A percentile compares a stretch with the other conserved stretches of the same genome.
phyloP scores from a whole-genome alignment of 2,888 invertebrate genomes.

The Xestoiulus laeticollis region DNA sequence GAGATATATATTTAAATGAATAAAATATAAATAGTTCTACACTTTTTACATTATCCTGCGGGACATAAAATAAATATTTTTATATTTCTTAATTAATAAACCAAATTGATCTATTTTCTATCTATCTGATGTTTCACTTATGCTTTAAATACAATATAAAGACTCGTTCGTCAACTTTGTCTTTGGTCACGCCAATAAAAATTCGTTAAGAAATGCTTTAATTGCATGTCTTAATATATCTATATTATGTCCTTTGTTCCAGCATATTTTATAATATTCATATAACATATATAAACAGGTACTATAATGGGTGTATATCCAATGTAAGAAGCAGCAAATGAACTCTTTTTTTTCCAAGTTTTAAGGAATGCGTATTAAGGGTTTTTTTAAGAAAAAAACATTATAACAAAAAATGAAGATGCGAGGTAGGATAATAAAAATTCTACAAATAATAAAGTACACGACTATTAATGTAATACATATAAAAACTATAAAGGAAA shows the following conservation, averaged over 20 bases:
- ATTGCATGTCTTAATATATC: background rate
- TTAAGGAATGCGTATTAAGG: constrained; percentile 12
- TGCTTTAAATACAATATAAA: constrained; percentile 36
- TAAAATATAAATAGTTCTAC: constrained; percentile 50
- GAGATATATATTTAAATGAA: constrained; percentile 20
- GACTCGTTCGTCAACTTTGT: constrained; percentile 44
- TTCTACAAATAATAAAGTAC: constrained; percentile 34
- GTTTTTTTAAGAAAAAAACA: background rate
- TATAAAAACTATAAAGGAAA: constrained; percentile 27
- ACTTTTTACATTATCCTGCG: constrained; percentile 49
- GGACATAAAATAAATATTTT: constrained; percentile 49
- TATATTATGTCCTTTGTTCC: constrained; percentile 45
- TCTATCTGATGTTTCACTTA: constrained; percentile 30
- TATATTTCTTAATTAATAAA: constrained; percentile 37
- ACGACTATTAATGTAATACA: constrained; percentile 37
- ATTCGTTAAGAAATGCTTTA: constrained; percentile 36
- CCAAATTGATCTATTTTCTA: constrained; percentile 33
- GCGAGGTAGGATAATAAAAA: constrained; percentile 35
- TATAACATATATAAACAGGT: constrained; percentile 31
- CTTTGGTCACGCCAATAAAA: constrained; percentile 51
- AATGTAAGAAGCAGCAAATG: constrained; percentile 37
- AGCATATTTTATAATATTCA: constrained; percentile 40
- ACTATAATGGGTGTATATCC: constrained; percentile 34
- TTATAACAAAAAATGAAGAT: constrained; percentile 10
- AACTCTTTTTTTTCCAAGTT: constrained; percentile 27